phyloP scores from a whole-genome alignment of 2,888 invertebrate genomes.

The Drosophila kuntzei region DNA sequence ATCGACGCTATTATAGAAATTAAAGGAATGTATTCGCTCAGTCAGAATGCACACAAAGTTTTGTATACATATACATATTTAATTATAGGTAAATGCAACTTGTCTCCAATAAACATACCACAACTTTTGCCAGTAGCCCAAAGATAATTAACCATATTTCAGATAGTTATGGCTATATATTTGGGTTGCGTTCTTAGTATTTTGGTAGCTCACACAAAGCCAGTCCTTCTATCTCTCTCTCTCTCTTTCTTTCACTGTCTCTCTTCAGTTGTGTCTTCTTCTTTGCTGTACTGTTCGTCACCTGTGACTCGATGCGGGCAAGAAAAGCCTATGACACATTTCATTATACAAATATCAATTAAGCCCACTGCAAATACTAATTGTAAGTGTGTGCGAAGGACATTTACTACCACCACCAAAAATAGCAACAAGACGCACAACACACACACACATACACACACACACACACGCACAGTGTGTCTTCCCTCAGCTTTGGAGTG shows the following conservation, averaged over 20 bases:
- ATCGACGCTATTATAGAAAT: too few species aligned
- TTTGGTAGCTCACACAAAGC: not conserved
- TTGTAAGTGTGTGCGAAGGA: conserved; percentile 62
- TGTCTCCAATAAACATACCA: not conserved
- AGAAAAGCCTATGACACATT: conserved; percentile 74
- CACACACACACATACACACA: conserved; percentile 5
- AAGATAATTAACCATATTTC: conserved; percentile 1
- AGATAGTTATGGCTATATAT: not conserved
- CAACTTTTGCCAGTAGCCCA: not conserved
- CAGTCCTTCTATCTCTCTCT: not conserved
- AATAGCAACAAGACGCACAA: conserved; percentile 32
- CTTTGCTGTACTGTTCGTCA: conserved; percentile 14
- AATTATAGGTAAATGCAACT: too few species aligned
- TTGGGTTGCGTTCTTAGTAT: not conserved
- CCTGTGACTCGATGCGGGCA: conserved; percentile 66
- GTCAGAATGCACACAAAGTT: too few species aligned
- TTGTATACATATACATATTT: too few species aligned
- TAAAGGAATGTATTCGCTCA: too few species aligned
- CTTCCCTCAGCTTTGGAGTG: conserved; percentile 1
- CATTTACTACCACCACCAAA: conserved; percentile 49
- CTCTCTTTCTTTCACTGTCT: not conserved
- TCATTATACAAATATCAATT: conserved; percentile 80
- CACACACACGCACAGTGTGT: not conserved
- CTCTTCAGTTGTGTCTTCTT: not conserved
- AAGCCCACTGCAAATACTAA: conserved; percentile 76